These are phyloP conservation scores for Sebastes taczanowskii DNA, from an alignment of 2,797 vertebrate genomes.

Conservation along the genomic window DNA sequence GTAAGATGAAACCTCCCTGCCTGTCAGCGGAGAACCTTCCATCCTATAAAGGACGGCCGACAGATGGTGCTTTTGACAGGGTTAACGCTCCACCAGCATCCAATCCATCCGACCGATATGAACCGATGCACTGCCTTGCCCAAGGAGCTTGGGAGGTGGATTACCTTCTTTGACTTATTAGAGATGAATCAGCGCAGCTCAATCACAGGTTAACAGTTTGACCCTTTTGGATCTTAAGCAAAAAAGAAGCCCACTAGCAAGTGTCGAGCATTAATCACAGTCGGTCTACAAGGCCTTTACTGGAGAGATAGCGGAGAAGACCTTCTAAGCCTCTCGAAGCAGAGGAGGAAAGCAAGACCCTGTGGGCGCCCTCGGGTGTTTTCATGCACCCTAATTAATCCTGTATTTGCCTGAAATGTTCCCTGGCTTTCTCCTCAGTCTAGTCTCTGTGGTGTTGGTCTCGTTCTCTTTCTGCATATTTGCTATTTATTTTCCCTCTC, in stretches of 20 bases:
- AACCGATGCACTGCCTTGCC: slow-evolving; percentile 19
- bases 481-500: slow-evolving; percentile 26
- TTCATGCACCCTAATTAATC: slow-evolving; percentile 69
- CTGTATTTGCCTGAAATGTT: slow-evolving; percentile 59
- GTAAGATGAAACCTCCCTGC: slow-evolving; percentile 39
- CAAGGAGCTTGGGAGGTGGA: slow-evolving; percentile 27
- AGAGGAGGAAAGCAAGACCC: slow-evolving; percentile 42
- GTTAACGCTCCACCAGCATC: slow-evolving; percentile 32
- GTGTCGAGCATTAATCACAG: slow-evolving; percentile 61
- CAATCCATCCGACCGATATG: slow-evolving; percentile 28
- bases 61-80: slow-evolving; percentile 63
- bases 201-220: slow-evolving; percentile 65
- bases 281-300: slow-evolving; percentile 47
- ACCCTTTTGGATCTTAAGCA: slow-evolving; percentile 22
- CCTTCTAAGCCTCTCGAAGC: slow-evolving; percentile 40
- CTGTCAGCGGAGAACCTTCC: slow-evolving; percentile 22
- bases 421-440: slow-evolving; percentile 42
- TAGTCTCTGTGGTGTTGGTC: slow-evolving; percentile 41
- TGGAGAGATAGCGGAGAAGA: slow-evolving; percentile 46
- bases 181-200: slow-evolving; percentile 55
- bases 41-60: slow-evolving; percentile 39
- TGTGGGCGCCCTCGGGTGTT: slow-evolving; percentile 59
- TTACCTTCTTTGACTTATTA: slow-evolving; percentile 53
- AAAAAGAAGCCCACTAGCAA: slow-evolving; percentile 24
- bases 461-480: slow-evolving; percentile 47